Evolutionary conservation across 2,113 vertebrate genomes (phyloP), one percentile per base, ranked within the genome.

Genomic region (Microcebus lehilahytsara): DNA sequence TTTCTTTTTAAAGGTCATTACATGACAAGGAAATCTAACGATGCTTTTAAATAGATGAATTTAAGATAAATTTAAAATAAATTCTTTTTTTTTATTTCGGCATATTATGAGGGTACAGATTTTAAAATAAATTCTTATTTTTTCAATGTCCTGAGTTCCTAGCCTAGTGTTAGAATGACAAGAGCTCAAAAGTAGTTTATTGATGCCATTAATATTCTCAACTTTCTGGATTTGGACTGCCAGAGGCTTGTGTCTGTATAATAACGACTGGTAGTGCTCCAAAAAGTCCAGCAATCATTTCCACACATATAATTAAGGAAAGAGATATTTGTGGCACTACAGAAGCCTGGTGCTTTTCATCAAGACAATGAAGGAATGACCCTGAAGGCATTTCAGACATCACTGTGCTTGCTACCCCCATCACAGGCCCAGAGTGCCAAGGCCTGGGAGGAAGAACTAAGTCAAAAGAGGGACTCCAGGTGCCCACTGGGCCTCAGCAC

Each of bases 231-330:
- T 30, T 51, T 77, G 6, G 1, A 23, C 56, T 75, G 17, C 66
- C 1, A 0, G 2, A 12, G 34, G 6, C 22, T 62, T 60, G 6
- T 25, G 27, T 30, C 42, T 53, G 7, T 58, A 14, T 11, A 17
- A 20, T 9, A 5, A 22, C 9, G 2, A 75, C 6, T 34, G 10
- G 19, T 0, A 34, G 6, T 2, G 40, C 14, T 81, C 27, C 20
- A 32, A 40, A 6, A 19, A 78, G 7, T 0, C 32, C 11, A 53
- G 19, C 6, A 66, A 51, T 66, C 27, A 32, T 40, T 49, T 95
- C 66, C n/a, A 4, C 37, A 25, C 25, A 16, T 56, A 13, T 9
- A 22, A 13, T 1, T 40, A n/a, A 77, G 12, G 16, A 37, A 30
- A 9, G 10, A 2, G 4, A 60, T 17, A 42, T 72, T 53, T 30